Base-by-base conservation (phyloP, 2,888 invertebrate genomes). In the Acleris laterana region DNA sequence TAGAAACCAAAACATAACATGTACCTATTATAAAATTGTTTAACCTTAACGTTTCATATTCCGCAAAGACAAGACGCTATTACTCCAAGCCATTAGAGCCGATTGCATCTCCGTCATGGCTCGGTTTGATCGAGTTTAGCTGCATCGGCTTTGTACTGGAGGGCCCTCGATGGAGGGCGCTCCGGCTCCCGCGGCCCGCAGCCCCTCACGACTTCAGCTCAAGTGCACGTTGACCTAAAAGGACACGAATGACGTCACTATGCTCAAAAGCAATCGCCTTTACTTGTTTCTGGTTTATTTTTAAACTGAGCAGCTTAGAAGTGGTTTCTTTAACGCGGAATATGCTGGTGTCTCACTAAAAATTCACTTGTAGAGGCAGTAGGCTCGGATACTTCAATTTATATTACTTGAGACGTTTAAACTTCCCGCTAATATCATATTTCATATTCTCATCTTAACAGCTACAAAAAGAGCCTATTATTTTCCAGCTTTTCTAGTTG, bases 201-300 rank as follows among this genome's bases (percentile, higher is more conserved):
- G 71, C 79, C 69, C 32, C 80, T 79, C 73, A 68, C 73, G 73
- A 67, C 72, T 72, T 72, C 71, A 73, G 70, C 75, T 80, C 76
- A 69, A 85, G 83, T 82, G 79, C 81, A 79, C 74, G 73, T 81
- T 81, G 80, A 81, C 79, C 81, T 81, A 77, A 77, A 78, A 83
- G 78, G 77, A 77, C 77, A 74, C 69, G 55, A 71, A 73, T 79
- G 80, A 82, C 79, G 81, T 84, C 81, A 79, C 70, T 67, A 50
- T 13, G 25, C 22, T 62, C 57, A 48, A 66, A 56, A 62, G 66
- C 51, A 50, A 60, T 60, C 53, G 53, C 53, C 53, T 44, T 61
- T 50, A 44, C 25, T 63, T 22, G 28, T 32, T 38, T 52, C 46
- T 17, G 53, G 38, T 56, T 60, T 61, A 65, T 65, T 65, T 65